Base-by-base conservation (phyloP, 2,888 invertebrate species). In the Megamerina dolium region DNA sequence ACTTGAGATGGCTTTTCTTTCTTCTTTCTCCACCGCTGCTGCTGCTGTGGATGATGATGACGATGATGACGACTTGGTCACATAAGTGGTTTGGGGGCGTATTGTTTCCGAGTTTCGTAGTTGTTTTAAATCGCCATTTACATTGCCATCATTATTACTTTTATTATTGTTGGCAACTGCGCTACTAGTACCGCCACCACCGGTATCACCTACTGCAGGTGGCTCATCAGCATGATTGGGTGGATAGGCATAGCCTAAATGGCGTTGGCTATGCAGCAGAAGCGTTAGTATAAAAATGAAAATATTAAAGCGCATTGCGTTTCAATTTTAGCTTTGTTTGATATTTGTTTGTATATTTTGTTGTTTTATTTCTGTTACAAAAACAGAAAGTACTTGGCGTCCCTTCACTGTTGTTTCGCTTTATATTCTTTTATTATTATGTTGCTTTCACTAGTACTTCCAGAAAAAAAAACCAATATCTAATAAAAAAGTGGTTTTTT, bases 21-120 rank as follows among this genome's bases (percentile, higher is more conserved):
- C 30, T 14, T n/a, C 35, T 43, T 35, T 10, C 16, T 21, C 19
- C 43, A 27, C 13, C 35, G 36, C 13, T 33, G 37, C 40, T 47
- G 46, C 46, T 52, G 35, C 36, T 36, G 41, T 46, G 31, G 37
- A 19, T 37, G 37, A 43, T 27, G 43, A 17, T n/a, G n/a, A n/a
- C n/a, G n/a, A n/a, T n/a, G n/a, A n/a, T n/a, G 53, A 54, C 47
- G 57, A 54, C 55, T 55, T 59, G 54, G 59, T 58, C 51, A 55
- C 50, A 51, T 60, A 58, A 48, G 52, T 56, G 53, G 47, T 49
- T 45, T 38, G 49, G 51, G 37, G 49, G 30, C 26, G 35, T 37
- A 26, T 46, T 37, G 27, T 49, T 43, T 39, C 14, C 42, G 17
- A 17, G 31, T 21, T 41, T 18, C 36, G 39, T n/a, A 35, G 43